phyloP scores from a whole-genome alignment of 2,113 vertebrate species.

The Riparia riparia region DNA sequence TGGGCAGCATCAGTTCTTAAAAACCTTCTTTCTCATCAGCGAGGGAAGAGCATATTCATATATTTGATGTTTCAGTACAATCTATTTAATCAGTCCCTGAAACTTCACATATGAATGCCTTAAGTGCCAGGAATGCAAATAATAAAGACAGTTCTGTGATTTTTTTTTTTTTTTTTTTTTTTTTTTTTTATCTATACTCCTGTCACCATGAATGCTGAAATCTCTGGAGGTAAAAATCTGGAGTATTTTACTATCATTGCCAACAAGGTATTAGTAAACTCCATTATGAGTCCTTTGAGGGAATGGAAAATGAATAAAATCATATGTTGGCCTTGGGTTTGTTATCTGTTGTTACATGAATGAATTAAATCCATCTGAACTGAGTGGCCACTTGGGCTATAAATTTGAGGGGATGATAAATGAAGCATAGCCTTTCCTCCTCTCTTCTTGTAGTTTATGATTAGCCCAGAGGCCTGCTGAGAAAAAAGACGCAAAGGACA shows the following conservation, averaged over 20 bases:
- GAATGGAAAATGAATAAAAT: slow-evolving; percentile 11
- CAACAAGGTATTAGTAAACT: slow-evolving; percentile 49
- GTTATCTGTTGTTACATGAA: slow-evolving; percentile 26
- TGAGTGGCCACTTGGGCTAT: neutral
- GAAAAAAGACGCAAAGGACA: neutral
- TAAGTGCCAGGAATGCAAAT: neutral
- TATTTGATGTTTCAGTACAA: neutral
- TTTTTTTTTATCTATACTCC: neutral
- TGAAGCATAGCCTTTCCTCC: neutral
- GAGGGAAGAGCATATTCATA: neutral
- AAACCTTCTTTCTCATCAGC: neutral
- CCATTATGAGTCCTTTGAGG: neutral
- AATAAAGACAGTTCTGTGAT: slow-evolving; percentile 2
- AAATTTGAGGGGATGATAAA: slow-evolving; percentile 48
- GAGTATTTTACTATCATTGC: slow-evolving; percentile 15
- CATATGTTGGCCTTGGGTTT: slow-evolving; percentile 9
- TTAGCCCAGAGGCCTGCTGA: neutral
- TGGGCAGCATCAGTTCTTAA: neutral
- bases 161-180: neutral
- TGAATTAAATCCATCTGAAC: slow-evolving; percentile 30
- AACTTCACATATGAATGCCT: neutral
- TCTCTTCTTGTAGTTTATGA: neutral
- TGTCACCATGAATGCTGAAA: slow-evolving; percentile 20
- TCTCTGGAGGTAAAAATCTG: slow-evolving; percentile 27
- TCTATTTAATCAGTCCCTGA: neutral